Evolutionary conservation across 2,888 invertebrate species (phyloP), one percentile per base, ranked within the genome.

Genomic region (Pristionchus arcanus): DNA sequence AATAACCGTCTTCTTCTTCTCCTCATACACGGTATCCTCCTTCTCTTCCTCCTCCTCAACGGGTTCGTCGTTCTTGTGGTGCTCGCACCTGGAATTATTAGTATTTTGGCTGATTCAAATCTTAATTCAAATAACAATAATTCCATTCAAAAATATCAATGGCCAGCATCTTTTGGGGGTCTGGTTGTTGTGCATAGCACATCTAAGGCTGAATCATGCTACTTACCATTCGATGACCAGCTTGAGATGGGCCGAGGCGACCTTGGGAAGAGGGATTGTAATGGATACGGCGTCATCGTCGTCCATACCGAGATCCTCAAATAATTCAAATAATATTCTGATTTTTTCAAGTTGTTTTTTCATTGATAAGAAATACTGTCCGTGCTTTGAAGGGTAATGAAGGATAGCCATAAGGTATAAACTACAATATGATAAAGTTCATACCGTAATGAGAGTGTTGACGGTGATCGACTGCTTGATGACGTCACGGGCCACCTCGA

Each of bases 401-500:
- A 55, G 55, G 9, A 19, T 4, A 3, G 15, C 16, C n/a, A 28
- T 34, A 34, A 2, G 34, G 71, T 34, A 49, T 9, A 55, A 19
- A 13, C 2, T 15, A 1, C 1, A 31, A 74, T 0, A 37, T 28
- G 74, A 37, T 2, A 1, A 81, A 13, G 9, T 9, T 1, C 85
- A 19, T 42, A 85, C 85, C 85, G 59, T 59, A 7, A 99, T 96
- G 98, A 98, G 98, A 4, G 98, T 98, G 96, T 98, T 98, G 92
- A 99, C 98, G 0, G 98, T 98, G 25, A 98, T 97, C 0, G 98
- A 98, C 96, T 98, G 98, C 96, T 98, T 98, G 74, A 98, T 98
- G 90, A 98, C 98, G 95, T 98, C 98, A 0, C 98, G 97, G 95
- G 98, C 98, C 0, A 98, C 98, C 92, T 98, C 97, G 95, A 98